Conservation (phyloP, 1,140 invertebrate genomes). For the Trachelipus rathkii region DNA sequence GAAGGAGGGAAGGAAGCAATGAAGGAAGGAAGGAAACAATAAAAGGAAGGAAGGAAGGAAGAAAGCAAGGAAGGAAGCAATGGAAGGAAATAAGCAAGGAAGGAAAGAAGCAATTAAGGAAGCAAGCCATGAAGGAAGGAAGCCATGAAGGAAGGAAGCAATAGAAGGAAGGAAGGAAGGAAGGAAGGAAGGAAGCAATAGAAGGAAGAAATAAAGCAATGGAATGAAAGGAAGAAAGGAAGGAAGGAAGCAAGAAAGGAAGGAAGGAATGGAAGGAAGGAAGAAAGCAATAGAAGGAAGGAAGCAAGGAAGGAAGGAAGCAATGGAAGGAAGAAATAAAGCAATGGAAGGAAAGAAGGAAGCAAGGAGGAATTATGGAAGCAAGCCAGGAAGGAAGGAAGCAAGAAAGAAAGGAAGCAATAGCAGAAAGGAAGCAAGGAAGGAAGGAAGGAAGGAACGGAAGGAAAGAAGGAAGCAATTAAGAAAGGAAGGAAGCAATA, state of each 20-base stretch:
- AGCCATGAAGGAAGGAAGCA: too few relatives aligned
- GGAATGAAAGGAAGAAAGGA: too few relatives aligned
- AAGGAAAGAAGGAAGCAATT: background rate
- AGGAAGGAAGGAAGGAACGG: background rate
- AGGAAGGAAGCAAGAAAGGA: too few relatives aligned
- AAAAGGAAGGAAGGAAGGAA: background rate
- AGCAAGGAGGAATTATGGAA: too few relatives aligned
- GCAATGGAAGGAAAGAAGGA: background rate
- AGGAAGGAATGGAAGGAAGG: too few relatives aligned
- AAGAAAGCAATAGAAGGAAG: too few relatives aligned
- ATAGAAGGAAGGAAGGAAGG: too few relatives aligned
- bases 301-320: background rate
- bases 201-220: too few relatives aligned
- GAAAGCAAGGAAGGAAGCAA: background rate
- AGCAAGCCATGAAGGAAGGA: background rate
- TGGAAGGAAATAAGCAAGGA: background rate
- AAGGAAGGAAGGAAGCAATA: too few relatives aligned
- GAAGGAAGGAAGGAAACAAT: background rate
- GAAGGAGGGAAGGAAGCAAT: background rate
- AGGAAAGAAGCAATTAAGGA: background rate
- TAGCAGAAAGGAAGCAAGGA: background rate
- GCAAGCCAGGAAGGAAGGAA: too few relatives aligned
- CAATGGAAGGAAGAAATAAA: background rate
- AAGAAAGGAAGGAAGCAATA: too few relatives aligned
- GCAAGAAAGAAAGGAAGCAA: background rate